These are phyloP conservation scores for Pristionchus exspectatus DNA, from an alignment of 2,888 invertebrate genomes.

Conservation along the genomic window DNA sequence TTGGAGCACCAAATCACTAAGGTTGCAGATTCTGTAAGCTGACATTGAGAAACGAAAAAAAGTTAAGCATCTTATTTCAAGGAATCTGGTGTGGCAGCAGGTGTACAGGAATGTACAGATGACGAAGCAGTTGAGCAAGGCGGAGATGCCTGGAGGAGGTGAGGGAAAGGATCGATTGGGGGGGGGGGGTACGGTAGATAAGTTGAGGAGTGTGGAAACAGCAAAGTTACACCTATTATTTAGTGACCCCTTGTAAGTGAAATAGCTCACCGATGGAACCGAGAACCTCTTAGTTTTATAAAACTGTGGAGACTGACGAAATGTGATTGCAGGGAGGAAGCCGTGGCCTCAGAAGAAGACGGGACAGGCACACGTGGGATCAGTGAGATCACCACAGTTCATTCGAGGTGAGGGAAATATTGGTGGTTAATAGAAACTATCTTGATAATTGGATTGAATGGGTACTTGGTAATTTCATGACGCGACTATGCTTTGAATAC, in stretches of 20 bases:
- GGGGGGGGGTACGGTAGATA: neutral
- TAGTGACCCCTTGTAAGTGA: neutral
- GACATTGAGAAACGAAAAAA: neutral
- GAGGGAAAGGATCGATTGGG: neutral
- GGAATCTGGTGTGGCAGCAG: conserved; percentile 85
- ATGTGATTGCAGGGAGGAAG: conserved; percentile 79
- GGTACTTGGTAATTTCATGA: neutral
- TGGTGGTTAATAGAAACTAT: neutral
- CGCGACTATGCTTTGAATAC: neutral
- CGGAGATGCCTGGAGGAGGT: conserved; percentile 92
- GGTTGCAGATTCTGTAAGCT: too few species aligned
- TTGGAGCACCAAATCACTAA: too few species aligned
- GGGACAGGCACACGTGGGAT: conserved; percentile 93
- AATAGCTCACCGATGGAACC: neutral
- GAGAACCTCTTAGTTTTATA: neutral
- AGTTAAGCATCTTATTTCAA: neutral
- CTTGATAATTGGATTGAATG: neutral
- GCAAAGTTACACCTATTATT: neutral
- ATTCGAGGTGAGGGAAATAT: conserved; percentile 54
- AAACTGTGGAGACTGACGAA: neutral
- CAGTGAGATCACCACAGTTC: conserved; percentile 88
- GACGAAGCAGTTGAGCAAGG: conserved; percentile 87
- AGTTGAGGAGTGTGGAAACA: neutral
- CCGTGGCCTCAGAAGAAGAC: conserved; percentile 97
- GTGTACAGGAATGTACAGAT: conserved; percentile 83